A percentile compares a stretch with the other conserved stretches of the same genome.
phyloP scores from a whole-genome alignment of 2,797 vertebrate species.

The Otolemur crassicaudatus region DNA sequence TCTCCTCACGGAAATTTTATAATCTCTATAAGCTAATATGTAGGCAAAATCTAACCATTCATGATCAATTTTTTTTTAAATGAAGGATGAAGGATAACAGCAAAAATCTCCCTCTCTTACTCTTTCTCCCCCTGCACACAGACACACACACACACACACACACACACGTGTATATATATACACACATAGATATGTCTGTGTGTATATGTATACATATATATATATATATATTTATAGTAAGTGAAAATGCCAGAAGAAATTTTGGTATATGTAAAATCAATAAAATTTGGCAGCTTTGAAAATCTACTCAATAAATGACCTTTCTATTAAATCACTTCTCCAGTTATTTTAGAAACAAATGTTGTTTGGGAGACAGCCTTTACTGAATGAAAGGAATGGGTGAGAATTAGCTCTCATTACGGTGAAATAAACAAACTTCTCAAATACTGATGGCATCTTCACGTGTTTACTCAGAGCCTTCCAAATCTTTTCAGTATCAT shows the following conservation, averaged over 20 bases:
- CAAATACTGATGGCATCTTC: neutral
- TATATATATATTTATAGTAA: neutral
- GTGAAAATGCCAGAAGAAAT: neutral
- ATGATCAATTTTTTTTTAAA: neutral
- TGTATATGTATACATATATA: neutral
- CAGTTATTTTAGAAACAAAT: neutral
- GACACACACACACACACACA: too few species aligned
- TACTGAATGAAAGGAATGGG: neutral
- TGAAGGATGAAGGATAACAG: neutral
- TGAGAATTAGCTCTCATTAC: neutral
- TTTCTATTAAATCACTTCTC: neutral
- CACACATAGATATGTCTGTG: too few species aligned
- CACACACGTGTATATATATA: neutral
- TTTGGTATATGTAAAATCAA: neutral
- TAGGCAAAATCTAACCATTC: neutral
- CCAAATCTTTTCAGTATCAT: neutral
- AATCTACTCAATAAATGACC: neutral
- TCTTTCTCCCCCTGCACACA: neutral
- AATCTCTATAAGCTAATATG: neutral
- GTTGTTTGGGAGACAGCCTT: neutral
- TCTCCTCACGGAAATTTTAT: neutral
- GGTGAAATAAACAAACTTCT: neutral
- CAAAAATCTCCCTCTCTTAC: neutral
- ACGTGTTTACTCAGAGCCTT: neutral
- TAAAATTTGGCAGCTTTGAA: neutral